phyloP scores from a whole-genome alignment of 2,113 vertebrate genomes.

The Muscicapa adusta region DNA sequence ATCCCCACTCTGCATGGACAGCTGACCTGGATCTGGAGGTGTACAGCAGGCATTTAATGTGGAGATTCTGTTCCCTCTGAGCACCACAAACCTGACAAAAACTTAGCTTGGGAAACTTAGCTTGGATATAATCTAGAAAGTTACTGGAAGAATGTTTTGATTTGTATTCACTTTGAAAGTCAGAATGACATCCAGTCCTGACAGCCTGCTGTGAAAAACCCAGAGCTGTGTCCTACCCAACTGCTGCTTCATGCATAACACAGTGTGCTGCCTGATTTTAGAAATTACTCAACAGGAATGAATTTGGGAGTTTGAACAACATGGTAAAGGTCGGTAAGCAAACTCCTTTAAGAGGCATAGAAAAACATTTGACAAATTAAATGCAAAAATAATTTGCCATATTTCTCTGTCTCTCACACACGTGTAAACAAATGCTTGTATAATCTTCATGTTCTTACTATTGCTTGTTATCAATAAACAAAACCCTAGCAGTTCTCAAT shows the following conservation, averaged over 20 bases:
- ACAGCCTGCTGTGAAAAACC: background rate
- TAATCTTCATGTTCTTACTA: background rate
- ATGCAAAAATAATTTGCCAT: background rate
- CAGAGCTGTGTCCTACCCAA: background rate
- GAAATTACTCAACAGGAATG: constrained; percentile 56
- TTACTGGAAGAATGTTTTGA: background rate
- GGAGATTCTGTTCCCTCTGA: background rate
- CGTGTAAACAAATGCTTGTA: background rate
- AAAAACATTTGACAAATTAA: constrained; percentile 27
- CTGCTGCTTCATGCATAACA: constrained; percentile 17
- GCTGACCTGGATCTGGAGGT: background rate
- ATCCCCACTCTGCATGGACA: background rate
- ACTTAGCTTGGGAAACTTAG: background rate
- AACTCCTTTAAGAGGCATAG: constrained; percentile 46
- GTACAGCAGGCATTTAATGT: background rate
- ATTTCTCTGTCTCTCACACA: background rate
- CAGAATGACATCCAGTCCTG: background rate
- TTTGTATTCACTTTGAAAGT: background rate
- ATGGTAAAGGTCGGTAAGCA: constrained; percentile 34
- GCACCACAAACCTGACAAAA: background rate
- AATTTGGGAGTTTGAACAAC: constrained; percentile 41
- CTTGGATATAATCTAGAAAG: background rate
- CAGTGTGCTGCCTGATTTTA: constrained; percentile 47
- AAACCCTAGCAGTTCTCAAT: background rate
- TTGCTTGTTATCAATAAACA: background rate